Evolutionary conservation across 2,888 invertebrate genomes (phyloP).

Genomic region (Nomada lathburiana): DNA sequence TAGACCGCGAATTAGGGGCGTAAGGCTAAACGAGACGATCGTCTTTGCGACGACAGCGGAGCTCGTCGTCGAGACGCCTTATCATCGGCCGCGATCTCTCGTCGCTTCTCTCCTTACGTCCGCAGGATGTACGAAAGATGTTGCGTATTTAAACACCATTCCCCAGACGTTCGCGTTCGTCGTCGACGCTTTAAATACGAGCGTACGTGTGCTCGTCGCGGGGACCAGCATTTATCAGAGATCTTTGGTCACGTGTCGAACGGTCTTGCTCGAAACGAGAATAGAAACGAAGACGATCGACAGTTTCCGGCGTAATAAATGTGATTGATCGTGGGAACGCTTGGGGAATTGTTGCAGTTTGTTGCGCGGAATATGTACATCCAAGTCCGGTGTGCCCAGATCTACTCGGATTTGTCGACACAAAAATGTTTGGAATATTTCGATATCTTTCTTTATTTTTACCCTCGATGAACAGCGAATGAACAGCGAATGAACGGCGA

Average conservation of each 20-base stretch:
- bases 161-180: conserved; percentile 61
- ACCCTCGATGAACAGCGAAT: too few relatives aligned
- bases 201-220: background rate
- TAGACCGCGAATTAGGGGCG: conserved; percentile 75
- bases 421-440: too few relatives aligned
- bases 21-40: conserved; percentile 61
- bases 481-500: too few relatives aligned
- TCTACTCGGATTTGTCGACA: too few relatives aligned
- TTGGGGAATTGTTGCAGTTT: background rate
- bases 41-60: conserved; percentile 34
- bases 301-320: background rate
- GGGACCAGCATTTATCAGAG: background rate
- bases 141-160: background rate
- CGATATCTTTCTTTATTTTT: too few relatives aligned
- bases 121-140: conserved; percentile 53
- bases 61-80: conserved; percentile 47
- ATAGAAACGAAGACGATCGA: background rate
- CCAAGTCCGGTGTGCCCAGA: too few relatives aligned
- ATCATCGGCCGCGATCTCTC: conserved; percentile 70
- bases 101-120: conserved; percentile 34
- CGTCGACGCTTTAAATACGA: conserved; percentile 11
- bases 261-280: background rate
- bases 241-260: background rate
- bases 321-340: conserved; percentile 2
- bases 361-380: background rate